Evolutionary conservation across 2,113 vertebrate genomes (phyloP), one percentile per base, ranked within the genome.

Genomic region (Plectropomus leopardus): DNA sequence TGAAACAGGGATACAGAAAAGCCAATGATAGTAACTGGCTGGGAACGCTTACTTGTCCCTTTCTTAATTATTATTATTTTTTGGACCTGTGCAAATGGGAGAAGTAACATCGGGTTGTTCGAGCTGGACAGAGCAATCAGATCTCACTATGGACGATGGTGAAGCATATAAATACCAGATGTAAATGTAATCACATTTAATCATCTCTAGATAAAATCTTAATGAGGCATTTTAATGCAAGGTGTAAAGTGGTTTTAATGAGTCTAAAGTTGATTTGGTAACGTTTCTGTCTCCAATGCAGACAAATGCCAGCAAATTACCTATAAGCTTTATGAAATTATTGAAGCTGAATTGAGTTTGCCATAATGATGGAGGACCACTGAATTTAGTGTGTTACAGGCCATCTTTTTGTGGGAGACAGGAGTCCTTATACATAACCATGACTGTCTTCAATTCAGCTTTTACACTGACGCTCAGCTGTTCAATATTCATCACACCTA

Each of bases 401-500:
- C 64, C 76, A 71, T 78, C 50, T 74, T 76, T 83, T 64, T 79
- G 70, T 57, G 36, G 51, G 28, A 78, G 76, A 83, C 63, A 71
- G 53, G 57, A 70, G 57, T 66, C 57, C 88, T 89, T 82, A 89
- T 89, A 88, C 86, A 92, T 92, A 93, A 89, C 79, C 87, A 91
- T 83, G 85, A 88, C 58, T 82, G 70, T 63, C 80, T 76, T 55
- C 76, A 82, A 81, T 85, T 81, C 88, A 77, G 83, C 76, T 78
- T 90, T 89, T 87, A 88, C 78, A 83, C 87, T 75, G 60, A 85
- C 66, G 48, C 80, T 58, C 64, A 82, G 64, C 91, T 94, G 93
- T 82, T 95, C 86, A 92, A 93, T 92, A 95, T 95, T 92, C 92
- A 94, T 88, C 77, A 82, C 91, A 88, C 84, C 93, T 87, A 84